Evolutionary conservation across 2,797 vertebrate genomes (phyloP).

Genomic region (Tarsius wallacei): DNA sequence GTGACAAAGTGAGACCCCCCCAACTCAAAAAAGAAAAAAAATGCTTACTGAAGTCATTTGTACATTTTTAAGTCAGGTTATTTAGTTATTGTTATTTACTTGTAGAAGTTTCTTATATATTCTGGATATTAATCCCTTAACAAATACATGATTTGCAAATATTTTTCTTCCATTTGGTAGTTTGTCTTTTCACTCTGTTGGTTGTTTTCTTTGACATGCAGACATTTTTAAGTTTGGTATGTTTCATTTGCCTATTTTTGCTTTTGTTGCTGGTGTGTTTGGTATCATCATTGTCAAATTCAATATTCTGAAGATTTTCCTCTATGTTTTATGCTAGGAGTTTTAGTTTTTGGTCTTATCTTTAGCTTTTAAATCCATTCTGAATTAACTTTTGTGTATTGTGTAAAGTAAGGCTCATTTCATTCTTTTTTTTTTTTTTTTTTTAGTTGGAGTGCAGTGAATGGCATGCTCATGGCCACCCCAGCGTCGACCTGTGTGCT

Average conservation of each 20-base stretch:
- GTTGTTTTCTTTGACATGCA: background rate
- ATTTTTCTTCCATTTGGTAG: background rate
- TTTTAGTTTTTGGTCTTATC: background rate
- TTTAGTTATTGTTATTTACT: background rate
- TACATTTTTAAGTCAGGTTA: background rate
- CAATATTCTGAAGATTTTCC: background rate
- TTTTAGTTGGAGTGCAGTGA: background rate
- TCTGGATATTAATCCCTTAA: background rate
- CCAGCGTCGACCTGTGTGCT: too few relatives aligned
- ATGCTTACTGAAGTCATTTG: background rate
- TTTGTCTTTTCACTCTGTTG: background rate
- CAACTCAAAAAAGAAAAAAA: background rate
- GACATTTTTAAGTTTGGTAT: background rate
- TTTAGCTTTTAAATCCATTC: background rate
- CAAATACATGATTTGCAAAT: background rate
- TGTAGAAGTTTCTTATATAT: background rate
- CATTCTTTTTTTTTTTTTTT: background rate
- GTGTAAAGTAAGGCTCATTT: background rate
- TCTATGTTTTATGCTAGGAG: background rate
- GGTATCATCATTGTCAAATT: background rate
- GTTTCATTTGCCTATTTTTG: background rate
- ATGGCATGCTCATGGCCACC: too few relatives aligned
- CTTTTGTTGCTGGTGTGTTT: background rate
- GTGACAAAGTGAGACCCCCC: too few relatives aligned
- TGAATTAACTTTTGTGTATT: background rate